Evolutionary conservation across 2,888 invertebrate species (phyloP).

Genomic region (Eupithecia exiguata): DNA sequence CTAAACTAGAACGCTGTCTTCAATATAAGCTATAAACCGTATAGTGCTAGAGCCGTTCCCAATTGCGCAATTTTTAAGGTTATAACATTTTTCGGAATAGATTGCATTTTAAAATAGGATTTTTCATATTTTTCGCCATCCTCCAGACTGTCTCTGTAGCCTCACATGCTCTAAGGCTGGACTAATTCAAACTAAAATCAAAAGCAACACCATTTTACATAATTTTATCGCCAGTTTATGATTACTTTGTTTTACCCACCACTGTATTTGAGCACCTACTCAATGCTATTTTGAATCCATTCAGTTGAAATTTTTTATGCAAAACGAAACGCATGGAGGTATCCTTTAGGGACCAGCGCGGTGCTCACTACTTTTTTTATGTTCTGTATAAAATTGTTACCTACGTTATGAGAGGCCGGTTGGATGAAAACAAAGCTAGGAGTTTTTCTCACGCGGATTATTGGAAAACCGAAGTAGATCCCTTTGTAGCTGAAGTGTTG

Average conservation of each 20-base stretch:
- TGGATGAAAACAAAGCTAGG: conserved; percentile 11
- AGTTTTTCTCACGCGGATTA: conserved; percentile 7
- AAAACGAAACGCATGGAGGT: conserved; percentile 35
- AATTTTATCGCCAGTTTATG: neutral
- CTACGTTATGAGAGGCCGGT: conserved; percentile 13
- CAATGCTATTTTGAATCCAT: conserved; percentile 60
- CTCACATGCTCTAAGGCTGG: neutral
- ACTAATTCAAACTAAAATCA: neutral
- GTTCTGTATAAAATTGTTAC: conserved; percentile 8
- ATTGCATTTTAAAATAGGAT: neutral
- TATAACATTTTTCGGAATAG: too few relatives aligned
- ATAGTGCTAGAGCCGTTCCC: neutral
- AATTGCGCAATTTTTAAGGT: neutral
- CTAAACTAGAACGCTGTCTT: neutral
- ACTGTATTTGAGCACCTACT: conserved; percentile 58
- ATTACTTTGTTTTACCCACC: conserved; percentile 5
- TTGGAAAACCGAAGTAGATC: conserved; percentile 9
- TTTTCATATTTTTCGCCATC: neutral
- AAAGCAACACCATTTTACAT: neutral
- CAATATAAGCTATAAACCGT: neutral
- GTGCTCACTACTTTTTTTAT: conserved; percentile 15
- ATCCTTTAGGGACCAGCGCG: conserved; percentile 1
- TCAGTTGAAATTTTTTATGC: conserved; percentile 57
- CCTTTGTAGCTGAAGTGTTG: neutral
- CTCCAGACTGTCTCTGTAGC: neutral